These are phyloP conservation scores for Miniopterus natalensis DNA, from an alignment of 2,113 vertebrate species.

Conservation along the genomic window DNA sequence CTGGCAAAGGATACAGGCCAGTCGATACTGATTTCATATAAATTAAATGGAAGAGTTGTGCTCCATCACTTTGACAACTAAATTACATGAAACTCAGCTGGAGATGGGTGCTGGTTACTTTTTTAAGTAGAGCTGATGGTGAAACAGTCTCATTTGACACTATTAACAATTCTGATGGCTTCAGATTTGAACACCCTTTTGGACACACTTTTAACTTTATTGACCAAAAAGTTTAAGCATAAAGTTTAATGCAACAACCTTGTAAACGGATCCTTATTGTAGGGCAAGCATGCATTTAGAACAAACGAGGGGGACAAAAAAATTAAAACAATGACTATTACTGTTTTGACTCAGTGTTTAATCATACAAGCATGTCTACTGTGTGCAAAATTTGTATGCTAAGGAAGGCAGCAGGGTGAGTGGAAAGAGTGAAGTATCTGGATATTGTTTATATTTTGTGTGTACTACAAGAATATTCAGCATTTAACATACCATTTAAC, in stretches of 20 bases:
- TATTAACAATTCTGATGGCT: constrained; percentile 63
- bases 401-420: neutral
- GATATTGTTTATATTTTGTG: neutral
- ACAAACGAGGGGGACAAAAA: neutral
- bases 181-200: constrained; percentile 22
- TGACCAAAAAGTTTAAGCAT: neutral
- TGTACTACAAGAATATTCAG: neutral
- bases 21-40: constrained; percentile 58
- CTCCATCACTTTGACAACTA: constrained; percentile 49
- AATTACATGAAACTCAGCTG: constrained; percentile 33
- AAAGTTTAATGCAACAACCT: neutral
- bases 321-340: neutral
- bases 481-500: neutral
- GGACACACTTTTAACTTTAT: constrained; percentile 34
- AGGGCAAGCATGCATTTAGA: neutral
- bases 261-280: neutral
- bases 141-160: constrained; percentile 57
- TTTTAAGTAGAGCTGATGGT: constrained; percentile 47
- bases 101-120: constrained; percentile 39
- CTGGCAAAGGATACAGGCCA: constrained; percentile 39
- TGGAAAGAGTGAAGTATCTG: neutral
- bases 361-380: neutral
- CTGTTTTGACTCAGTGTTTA: neutral
- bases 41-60: constrained; percentile 8
- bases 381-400: neutral